Percentiles rank a stretch among this genome's conserved stretches.
These are phyloP conservation scores for Onychostoma macrolepis DNA, from an alignment of 2,113 vertebrate species.

Conservation along the genomic window DNA sequence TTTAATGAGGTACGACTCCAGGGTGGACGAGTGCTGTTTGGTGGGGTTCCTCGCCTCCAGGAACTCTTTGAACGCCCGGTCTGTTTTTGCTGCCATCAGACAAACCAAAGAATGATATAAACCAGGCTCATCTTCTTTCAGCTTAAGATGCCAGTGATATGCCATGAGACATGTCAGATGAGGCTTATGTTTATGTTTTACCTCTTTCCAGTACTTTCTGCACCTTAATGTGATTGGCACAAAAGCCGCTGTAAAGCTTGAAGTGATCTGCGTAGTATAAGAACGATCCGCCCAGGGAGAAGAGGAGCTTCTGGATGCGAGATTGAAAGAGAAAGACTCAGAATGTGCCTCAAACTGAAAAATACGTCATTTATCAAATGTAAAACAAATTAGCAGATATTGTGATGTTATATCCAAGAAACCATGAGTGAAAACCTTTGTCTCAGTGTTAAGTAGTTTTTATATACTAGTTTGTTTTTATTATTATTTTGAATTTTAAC, in stretches of 20 bases:
- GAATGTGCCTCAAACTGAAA: not conserved
- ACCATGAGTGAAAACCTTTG: not conserved
- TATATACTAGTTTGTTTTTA: not conserved
- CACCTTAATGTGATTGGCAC: constrained; percentile 90
- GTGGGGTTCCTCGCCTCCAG: constrained; percentile 90
- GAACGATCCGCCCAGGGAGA: constrained; percentile 87
- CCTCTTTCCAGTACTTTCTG: constrained; percentile 91
- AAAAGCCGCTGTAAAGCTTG: constrained; percentile 90
- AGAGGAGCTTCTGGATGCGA: constrained; percentile 82
- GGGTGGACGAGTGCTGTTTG: constrained; percentile 92
- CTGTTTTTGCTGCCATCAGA: constrained; percentile 83
- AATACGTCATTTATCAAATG: not conserved
- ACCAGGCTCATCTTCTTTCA: not conserved
- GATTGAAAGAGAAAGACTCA: constrained; percentile 7
- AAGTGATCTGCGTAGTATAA: constrained; percentile 91
- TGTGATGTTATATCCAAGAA: too few relatives aligned
- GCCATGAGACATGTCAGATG: not conserved
- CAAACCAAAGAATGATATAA: not conserved
- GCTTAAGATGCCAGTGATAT: not conserved
- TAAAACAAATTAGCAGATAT: not conserved
- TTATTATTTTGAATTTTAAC: too few relatives aligned
- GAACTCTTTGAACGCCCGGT: constrained; percentile 89
- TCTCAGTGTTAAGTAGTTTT: not conserved
- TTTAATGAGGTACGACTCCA: constrained; percentile 97
- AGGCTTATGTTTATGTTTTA: constrained; percentile 55